A percentile compares a stretch with the other conserved stretches of the same genome.
These are phyloP conservation scores for Meta bourneti DNA, from an alignment of 2,888 invertebrate species.

Conservation along the genomic window DNA sequence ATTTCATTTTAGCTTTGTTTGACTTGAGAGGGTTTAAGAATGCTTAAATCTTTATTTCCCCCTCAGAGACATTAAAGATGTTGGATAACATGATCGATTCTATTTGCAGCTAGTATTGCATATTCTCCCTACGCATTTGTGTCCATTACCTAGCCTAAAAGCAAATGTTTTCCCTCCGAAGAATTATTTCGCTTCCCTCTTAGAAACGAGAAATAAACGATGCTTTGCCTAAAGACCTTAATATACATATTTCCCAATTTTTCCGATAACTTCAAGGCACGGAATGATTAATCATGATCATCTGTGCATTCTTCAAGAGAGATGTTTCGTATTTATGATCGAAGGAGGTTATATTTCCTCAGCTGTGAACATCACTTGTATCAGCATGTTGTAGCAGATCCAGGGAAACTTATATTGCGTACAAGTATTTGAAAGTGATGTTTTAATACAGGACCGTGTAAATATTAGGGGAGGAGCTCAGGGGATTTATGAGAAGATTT, in stretches of 20 bases:
- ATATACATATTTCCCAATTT: background rate
- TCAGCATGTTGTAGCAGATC: background rate
- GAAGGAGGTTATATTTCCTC: background rate
- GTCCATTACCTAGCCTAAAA: background rate
- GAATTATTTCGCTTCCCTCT: background rate
- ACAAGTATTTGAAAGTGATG: background rate
- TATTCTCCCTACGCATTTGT: slow-evolving; percentile 6
- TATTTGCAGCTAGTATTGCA: background rate
- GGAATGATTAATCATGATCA: background rate
- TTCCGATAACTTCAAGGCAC: background rate
- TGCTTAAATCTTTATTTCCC: slow-evolving; percentile 49
- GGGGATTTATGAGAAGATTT: background rate
- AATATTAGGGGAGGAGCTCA: background rate
- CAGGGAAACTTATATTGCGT: background rate
- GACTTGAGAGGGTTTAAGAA: slow-evolving; percentile 37
- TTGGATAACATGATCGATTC: slow-evolving; percentile 40
- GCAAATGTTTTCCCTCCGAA: background rate
- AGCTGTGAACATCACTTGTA: background rate
- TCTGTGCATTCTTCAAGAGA: background rate
- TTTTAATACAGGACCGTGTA: background rate
- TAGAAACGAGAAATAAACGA: background rate
- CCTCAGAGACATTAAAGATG: slow-evolving; percentile 28
- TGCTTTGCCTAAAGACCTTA: background rate
- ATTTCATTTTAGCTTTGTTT: slow-evolving; percentile 58
- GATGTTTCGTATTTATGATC: background rate